Evolutionary conservation across 2,797 vertebrate genomes (phyloP).

Genomic region (Carduelis carduelis): DNA sequence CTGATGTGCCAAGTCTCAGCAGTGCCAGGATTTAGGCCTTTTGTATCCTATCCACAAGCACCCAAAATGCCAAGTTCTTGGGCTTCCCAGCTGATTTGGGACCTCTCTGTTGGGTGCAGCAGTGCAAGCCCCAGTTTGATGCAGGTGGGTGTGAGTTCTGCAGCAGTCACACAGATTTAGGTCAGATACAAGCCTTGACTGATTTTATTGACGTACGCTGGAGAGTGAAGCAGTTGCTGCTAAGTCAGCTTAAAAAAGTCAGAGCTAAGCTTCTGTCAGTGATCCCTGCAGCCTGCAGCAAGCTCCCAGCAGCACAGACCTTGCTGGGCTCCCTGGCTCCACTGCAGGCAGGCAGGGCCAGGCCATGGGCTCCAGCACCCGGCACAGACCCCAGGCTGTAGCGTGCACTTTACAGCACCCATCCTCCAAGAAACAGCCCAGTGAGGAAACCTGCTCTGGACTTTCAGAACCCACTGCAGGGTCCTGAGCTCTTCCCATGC

Average conservation of each 20-base stretch:
- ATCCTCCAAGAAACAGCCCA: background rate
- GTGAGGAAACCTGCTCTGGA: background rate
- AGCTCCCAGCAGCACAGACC: background rate
- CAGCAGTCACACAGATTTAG: background rate
- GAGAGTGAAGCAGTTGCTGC: background rate
- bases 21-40: background rate
- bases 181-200: background rate
- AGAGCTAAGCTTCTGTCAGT: background rate
- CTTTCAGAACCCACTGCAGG: background rate
- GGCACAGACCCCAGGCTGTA: background rate
- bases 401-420: background rate
- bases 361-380: rapidly evolving
- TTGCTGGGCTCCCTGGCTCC: background rate
- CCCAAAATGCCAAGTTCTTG: background rate
- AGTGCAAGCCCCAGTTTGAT: background rate
- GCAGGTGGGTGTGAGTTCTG: background rate
- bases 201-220: background rate
- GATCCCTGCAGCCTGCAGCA: background rate
- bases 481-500: background rate
- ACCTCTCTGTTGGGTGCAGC: background rate
- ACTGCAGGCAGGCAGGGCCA: background rate
- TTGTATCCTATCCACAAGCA: background rate
- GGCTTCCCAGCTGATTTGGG: background rate
- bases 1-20: background rate
- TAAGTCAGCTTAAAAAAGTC: background rate